Base-by-base conservation (phyloP, 2,888 invertebrate genomes). In the Selenia dentaria region DNA sequence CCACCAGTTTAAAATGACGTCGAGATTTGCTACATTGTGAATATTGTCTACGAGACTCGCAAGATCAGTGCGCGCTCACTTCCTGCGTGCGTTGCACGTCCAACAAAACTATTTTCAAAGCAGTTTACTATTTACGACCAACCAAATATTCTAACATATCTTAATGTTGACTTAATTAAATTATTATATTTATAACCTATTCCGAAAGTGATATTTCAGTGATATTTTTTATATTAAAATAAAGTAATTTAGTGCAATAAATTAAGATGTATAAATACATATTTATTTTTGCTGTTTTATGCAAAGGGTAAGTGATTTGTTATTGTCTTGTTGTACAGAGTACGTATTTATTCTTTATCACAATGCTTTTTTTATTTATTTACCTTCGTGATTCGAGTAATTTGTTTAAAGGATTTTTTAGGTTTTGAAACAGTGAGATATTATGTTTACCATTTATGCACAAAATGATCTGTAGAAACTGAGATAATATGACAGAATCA, bases 11-110 rank as follows among this genome's bases (percentile, higher is more conserved):
- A 55, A 43, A 57, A 54, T 53, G 36, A 37, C 39, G 31, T 46
- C 39, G 40, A 25, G 33, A 37, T 39, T 44, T 47, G 48, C 32
- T 34, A 34, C 44, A 46, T 47, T 54, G 42, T 35, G 43, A 37
- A 38, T 35, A 46, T 45, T 42, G 44, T 41, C 31, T 33, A 28
- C 39, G 20, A 32, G 11, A 11, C 9, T 38, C 20, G 35, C 35
- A 37, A 18, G 37, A 44, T 12, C 53, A 57, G 49, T 51, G 47
- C 47, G 42, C 45, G 43, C 25, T 31, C 38, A 36, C 20, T 24
- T 8, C 9, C 32, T 33, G 54, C 55, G 55, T 53, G 53, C 51
- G 49, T 33, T 41, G 49, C 53, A 57, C 55, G 57, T 59, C 36
- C n/a, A 6, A 1, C 6, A 9, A 25, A 44, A 44, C n/a, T 31